phyloP scores from a whole-genome alignment of 2,113 vertebrate species.

The Hylia prasina region DNA sequence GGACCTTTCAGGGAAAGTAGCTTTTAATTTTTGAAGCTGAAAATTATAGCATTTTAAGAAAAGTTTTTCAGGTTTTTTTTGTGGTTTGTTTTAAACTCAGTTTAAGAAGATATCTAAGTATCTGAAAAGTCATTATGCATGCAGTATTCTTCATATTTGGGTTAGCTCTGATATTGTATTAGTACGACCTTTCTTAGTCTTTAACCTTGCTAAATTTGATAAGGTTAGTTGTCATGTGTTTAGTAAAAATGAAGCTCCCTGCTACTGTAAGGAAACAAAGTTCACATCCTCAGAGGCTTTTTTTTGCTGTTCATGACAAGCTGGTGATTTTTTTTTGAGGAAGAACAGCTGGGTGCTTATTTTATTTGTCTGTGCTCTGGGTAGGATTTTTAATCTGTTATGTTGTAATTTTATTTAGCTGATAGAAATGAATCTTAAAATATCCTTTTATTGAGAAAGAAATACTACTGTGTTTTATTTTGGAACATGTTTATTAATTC shows the following conservation, averaged over 20 bases:
- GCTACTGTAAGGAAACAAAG: neutral
- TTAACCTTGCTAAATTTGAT: neutral
- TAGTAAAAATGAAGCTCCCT: neutral
- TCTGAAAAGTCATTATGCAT: neutral
- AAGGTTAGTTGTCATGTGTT: neutral
- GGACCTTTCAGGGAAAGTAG: neutral
- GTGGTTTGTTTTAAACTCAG: neutral
- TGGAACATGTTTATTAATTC: neutral
- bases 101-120: neutral
- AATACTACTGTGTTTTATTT: conserved; percentile 1
- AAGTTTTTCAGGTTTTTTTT: neutral
- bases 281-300: neutral
- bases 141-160: neutral
- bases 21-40: neutral
- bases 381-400: neutral
- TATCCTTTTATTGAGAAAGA: neutral
- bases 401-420: neutral
- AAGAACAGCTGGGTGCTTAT: neutral
- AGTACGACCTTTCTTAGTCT: neutral
- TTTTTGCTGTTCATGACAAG: neutral
- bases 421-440: neutral
- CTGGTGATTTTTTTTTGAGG: neutral
- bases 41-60: neutral
- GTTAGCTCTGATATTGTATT: neutral
- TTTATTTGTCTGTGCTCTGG: neutral